Conservation (phyloP, 2,113 vertebrate genomes). For the Menura novaehollandiae region DNA sequence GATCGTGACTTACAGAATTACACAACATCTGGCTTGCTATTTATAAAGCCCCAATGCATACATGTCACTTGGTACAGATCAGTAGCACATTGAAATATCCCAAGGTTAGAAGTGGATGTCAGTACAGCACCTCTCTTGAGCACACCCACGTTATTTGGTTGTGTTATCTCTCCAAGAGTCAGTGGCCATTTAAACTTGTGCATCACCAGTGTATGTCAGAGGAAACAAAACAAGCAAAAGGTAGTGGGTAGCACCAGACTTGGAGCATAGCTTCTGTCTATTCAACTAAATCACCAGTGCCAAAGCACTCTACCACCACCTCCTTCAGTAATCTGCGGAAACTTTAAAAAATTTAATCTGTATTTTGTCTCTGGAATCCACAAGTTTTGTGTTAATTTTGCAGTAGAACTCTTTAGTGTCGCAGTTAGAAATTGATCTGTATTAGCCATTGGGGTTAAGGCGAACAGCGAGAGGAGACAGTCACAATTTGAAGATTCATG, state of each 20-base stretch:
- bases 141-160: rapidly evolving
- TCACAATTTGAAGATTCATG: background rate
- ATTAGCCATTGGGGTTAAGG: background rate
- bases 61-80: too few species aligned
- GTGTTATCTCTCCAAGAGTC: background rate
- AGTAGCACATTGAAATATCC: background rate
- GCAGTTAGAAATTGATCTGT: background rate
- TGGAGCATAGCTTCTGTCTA: background rate
- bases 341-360: background rate
- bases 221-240: background rate
- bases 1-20: background rate
- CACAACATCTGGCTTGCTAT: background rate
- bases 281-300: background rate
- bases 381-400: background rate
- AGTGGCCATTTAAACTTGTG: background rate
- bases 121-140: background rate
- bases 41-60: background rate
- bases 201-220: rapidly evolving
- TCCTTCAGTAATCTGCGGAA: background rate
- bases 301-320: background rate
- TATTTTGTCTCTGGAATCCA: background rate
- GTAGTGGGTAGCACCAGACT: background rate
- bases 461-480: background rate
- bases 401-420: background rate
- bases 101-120: background rate